Percentiles rank a stretch among this genome's conserved stretches.
Conservation (phyloP, 2,797 vertebrate species). For the Myripristis murdjan region DNA sequence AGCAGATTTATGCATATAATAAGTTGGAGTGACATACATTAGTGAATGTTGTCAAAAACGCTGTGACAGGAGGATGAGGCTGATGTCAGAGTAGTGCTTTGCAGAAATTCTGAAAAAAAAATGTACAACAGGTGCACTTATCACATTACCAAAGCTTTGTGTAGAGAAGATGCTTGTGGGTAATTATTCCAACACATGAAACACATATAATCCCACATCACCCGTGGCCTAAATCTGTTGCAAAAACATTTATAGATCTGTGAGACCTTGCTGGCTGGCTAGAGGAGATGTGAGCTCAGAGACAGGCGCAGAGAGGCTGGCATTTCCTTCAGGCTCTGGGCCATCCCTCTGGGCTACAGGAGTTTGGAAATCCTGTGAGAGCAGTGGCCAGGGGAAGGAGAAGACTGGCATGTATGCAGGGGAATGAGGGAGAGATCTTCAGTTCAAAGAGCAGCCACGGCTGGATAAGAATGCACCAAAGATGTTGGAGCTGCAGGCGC, state of each 20-base stretch:
- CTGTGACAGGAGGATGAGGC: no score
- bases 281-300: background rate
- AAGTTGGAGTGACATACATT: no score
- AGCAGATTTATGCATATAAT: no score
- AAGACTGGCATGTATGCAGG: background rate
- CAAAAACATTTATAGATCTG: background rate
- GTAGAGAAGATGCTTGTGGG: no score
- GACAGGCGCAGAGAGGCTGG: background rate
- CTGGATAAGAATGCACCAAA: slow-evolving; percentile 34
- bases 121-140: no score
- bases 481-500: slow-evolving; percentile 35
- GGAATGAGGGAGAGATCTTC: background rate
- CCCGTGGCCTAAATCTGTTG: background rate
- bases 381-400: background rate
- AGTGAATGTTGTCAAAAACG: no score
- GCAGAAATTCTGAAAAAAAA: no score
- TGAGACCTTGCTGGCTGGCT: background rate
- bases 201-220: background rate
- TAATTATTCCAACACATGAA: background rate
- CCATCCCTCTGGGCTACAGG: background rate
- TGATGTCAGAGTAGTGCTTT: no score
- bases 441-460: background rate
- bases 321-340: background rate
- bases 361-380: background rate
- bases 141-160: background rate